Base-by-base conservation (phyloP, 2,797 vertebrate genomes). In the Ctenosaura bakeri region DNA sequence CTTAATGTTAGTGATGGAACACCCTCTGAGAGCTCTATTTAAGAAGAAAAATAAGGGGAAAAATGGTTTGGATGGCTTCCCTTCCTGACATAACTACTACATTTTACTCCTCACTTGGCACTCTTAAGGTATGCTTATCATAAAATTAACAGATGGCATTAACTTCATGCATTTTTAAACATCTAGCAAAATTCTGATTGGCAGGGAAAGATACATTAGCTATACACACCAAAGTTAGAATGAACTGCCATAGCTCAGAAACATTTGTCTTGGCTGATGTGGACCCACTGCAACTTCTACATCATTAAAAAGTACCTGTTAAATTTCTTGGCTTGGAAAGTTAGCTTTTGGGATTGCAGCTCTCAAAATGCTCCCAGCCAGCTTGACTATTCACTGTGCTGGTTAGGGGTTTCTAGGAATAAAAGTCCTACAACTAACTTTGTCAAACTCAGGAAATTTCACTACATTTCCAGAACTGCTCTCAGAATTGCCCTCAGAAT, bases 1-100 rank as follows among this genome's bases (percentile, higher is more conserved):
- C 97, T 98, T 46, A 99, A 78, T 0, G 97, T 98, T 95, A 99
- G 96, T 0, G 94, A 94, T 0, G 98, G 98, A 89, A 98, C 92
- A 0, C 98, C 98, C 50, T 97, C 96, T 6, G 96, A 98, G 92
- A 99, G 92, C 93, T 98, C 98, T 99, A 7, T 62, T 84, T 50
- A 52, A 54, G 4, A 88, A 24, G 24, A 81, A 69, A 80, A 46
- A 76, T 50, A 83, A 79, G 10, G 66, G 59, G 20, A 24, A 35
- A 38, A 35, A 59, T 7, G 38, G n/a, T 52, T 52, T 35, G 35
- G 8, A 32, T 71, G 35, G n/a, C 85, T 24, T 92, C 64, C 10
- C 89, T 76, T 2, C 86, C 90, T 71, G 78, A 50, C 59, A 83
- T 24, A 73, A 82, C 9, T 38, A 81, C 32, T 52, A 89, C 10